Conservation (phyloP, 2,113 vertebrate genomes). For the Etia nguti region DNA sequence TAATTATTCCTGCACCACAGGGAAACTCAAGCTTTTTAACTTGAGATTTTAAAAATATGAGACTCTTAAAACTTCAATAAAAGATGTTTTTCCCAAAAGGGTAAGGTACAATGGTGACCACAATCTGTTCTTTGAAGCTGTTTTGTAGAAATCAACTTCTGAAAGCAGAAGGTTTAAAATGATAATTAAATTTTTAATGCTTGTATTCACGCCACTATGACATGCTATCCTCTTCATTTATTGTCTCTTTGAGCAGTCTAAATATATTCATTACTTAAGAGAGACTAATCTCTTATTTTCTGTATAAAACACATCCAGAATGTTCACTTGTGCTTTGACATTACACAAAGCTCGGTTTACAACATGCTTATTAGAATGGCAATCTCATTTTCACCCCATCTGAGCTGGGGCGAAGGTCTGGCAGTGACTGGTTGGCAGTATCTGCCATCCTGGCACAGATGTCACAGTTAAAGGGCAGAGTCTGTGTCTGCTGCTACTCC, state of each 20-base stretch:
- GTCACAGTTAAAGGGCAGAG: conserved; percentile 20
- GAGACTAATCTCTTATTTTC: not conserved
- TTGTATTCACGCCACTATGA: not conserved
- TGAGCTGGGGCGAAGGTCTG: not conserved
- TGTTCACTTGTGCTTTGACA: not conserved
- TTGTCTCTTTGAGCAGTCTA: not conserved
- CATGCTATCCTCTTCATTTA: not conserved
- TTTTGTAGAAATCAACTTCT: not conserved
- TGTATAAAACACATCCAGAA: not conserved
- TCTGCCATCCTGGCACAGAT: conserved; percentile 18
- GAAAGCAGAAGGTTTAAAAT: not conserved
- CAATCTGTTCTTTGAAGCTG: not conserved
- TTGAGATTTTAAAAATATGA: conserved; percentile 15
- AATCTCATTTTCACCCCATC: conserved; percentile 8
- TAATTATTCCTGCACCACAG: not conserved
- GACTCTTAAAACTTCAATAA: not conserved
- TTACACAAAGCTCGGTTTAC: not conserved
- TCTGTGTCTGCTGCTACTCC: conserved; percentile 7
- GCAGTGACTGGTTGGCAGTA: not conserved
- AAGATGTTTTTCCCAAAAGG: not conserved
- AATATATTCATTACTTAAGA: not conserved
- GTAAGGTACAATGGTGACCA: not conserved
- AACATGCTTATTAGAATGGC: not conserved
- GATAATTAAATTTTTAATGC: not conserved
- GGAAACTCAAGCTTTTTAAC: not conserved